Percentiles rank a stretch among this genome's conserved stretches.
These are phyloP conservation scores for Polyommatus icarus DNA, from an alignment of 2,888 invertebrate genomes.

Conservation along the genomic window DNA sequence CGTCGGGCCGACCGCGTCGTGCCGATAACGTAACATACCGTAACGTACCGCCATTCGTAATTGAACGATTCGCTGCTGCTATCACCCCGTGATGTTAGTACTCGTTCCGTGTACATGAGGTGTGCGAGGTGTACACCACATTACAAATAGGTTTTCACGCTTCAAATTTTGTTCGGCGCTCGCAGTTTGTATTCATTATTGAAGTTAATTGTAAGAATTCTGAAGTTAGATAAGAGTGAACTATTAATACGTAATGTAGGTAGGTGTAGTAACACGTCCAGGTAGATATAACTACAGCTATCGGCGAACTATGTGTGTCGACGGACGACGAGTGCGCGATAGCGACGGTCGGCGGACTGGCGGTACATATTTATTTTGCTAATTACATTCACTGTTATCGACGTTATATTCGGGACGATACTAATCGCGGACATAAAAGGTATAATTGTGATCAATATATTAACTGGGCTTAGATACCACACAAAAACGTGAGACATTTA, in stretches of 20 bases:
- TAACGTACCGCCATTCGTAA: not conserved
- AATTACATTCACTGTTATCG: not conserved
- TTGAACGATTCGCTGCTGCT: not conserved
- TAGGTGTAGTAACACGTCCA: not conserved
- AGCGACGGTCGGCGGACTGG: not conserved
- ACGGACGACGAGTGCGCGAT: not conserved
- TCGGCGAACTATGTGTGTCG: not conserved
- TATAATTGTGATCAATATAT: not conserved
- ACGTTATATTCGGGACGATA: not conserved
- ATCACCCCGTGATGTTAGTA: not conserved
- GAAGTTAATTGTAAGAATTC: not conserved
- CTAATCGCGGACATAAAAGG: not conserved
- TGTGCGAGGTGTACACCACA: not conserved
- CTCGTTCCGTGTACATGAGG: not conserved
- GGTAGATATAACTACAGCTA: not conserved
- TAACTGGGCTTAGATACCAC: not conserved
- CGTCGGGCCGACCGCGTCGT: not conserved
- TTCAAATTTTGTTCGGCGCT: not conserved
- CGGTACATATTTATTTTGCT: not conserved
- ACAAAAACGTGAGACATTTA: not conserved
- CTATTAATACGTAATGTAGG: not conserved
- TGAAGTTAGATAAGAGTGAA: not conserved
- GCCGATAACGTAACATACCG: not conserved
- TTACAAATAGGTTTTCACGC: conserved; percentile 13
- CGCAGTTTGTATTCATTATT: not conserved